Evolutionary conservation across 1,140 invertebrate species (phyloP).

Genomic region (Camponotus floridanus): DNA sequence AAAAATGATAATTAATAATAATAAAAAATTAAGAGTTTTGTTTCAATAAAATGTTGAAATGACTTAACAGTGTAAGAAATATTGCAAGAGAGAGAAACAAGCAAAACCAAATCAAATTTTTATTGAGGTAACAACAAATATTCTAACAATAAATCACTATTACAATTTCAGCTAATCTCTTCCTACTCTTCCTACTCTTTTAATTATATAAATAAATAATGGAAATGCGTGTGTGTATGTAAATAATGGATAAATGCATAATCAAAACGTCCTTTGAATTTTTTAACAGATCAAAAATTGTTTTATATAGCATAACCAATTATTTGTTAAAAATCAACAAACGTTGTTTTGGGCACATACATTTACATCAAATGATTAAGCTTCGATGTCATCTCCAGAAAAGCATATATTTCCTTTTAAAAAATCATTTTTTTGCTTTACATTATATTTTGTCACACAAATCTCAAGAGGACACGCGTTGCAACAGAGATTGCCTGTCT

Average conservation of each 20-base stretch:
- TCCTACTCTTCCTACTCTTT: too few relatives aligned
- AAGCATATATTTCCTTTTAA: neutral
- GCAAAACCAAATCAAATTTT: neutral
- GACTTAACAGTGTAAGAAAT: neutral
- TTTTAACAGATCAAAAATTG: neutral
- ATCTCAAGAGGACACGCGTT: constrained; percentile 62
- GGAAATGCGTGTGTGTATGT: neutral
- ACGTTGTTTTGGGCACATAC: neutral
- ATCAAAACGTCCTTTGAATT: neutral
- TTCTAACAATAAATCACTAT: too few relatives aligned
- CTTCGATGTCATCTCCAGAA: neutral
- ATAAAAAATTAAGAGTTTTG: neutral
- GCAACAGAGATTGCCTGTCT: constrained; percentile 54
- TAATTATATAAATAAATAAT: too few relatives aligned
- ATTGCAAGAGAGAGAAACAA: neutral
- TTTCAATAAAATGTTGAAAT: neutral
- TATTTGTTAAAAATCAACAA: neutral
- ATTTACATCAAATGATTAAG: neutral
- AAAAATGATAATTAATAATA: neutral
- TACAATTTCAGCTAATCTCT: too few relatives aligned
- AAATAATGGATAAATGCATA: neutral
- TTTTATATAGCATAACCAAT: neutral
- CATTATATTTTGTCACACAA: constrained; percentile 29
- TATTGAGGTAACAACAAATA: too few relatives aligned
- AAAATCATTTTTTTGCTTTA: neutral